A percentile compares a stretch with the other conserved stretches of the same genome.
These are phyloP conservation scores for Eristalis arbustorum DNA, from an alignment of 2,888 invertebrate species.

Conservation along the genomic window DNA sequence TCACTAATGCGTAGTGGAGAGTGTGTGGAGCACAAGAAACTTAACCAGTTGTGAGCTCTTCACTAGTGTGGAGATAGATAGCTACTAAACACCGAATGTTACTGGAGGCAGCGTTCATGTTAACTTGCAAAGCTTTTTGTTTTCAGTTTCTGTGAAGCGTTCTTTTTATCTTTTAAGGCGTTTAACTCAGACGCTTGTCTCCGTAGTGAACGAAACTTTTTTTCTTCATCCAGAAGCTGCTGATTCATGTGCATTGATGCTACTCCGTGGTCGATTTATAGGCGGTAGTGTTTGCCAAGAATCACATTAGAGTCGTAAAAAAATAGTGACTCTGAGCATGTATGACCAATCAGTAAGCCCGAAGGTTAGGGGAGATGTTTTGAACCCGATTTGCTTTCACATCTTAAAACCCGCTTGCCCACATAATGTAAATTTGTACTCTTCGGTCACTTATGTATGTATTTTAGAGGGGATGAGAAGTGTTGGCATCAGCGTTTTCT, in stretches of 20 bases:
- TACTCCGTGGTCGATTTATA: neutral
- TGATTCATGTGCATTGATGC: constrained; percentile 11
- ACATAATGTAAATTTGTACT: neutral
- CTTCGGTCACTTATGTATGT: neutral
- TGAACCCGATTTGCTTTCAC: neutral
- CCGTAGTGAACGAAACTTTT: neutral
- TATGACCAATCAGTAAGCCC: neutral
- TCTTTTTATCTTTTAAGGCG: constrained; percentile 26
- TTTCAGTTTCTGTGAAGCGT: constrained; percentile 5
- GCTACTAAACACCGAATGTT: constrained; percentile 32
- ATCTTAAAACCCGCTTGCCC: neutral
- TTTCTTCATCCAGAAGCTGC: neutral
- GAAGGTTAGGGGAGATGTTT: neutral
- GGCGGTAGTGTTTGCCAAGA: neutral
- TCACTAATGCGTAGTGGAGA: neutral
- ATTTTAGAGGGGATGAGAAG: neutral
- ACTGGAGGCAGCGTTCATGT: constrained; percentile 36
- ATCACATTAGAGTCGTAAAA: neutral
- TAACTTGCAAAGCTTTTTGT: constrained; percentile 60
- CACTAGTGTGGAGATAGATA: constrained; percentile 31
- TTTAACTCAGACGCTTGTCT: constrained; percentile 9
- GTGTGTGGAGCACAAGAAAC: neutral
- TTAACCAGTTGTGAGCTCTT: constrained; percentile 14
- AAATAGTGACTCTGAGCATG: neutral
- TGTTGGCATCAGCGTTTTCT: neutral